These are phyloP conservation scores for Cydia pomonella DNA, from an alignment of 1,140 invertebrate species.

Conservation along the genomic window DNA sequence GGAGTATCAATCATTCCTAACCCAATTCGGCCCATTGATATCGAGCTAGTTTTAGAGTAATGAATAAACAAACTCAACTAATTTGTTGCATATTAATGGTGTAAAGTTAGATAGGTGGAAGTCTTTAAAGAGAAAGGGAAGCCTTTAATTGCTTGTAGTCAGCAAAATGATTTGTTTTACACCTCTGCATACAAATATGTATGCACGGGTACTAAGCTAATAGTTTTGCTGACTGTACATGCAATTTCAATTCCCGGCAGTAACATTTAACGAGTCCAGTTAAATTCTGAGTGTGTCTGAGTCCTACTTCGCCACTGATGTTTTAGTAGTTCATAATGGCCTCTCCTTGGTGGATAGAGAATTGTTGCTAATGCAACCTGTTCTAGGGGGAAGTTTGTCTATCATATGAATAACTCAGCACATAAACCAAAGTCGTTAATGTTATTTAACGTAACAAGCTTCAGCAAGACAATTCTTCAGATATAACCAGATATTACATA, in stretches of 20 bases:
- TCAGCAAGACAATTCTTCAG: too few species aligned
- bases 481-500: too few species aligned
- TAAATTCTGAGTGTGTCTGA: slow-evolving; percentile 57
- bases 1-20: slow-evolving; percentile 67
- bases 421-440: neutral
- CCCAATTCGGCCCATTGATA: slow-evolving; percentile 54
- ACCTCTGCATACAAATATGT: neutral
- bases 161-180: too few species aligned
- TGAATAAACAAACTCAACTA: neutral
- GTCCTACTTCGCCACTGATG: slow-evolving; percentile 54
- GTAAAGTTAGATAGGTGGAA: too few species aligned
- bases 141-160: too few species aligned
- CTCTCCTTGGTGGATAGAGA: slow-evolving; percentile 50
- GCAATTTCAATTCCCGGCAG: slow-evolving; percentile 1
- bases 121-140: too few species aligned
- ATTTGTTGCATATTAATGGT: too few species aligned
- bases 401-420: slow-evolving; percentile 6
- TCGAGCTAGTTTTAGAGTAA: slow-evolving; percentile 44
- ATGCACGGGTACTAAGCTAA: neutral
- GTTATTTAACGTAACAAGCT: slow-evolving; percentile 1
- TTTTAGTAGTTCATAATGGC: slow-evolving; percentile 64
- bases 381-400: slow-evolving; percentile 33
- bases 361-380: slow-evolving; percentile 53
- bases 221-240: neutral
- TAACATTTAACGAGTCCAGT: slow-evolving; percentile 41